Evolutionary conservation across 1,140 invertebrate genomes (phyloP).

Genomic region (Drosophila pandora): DNA sequence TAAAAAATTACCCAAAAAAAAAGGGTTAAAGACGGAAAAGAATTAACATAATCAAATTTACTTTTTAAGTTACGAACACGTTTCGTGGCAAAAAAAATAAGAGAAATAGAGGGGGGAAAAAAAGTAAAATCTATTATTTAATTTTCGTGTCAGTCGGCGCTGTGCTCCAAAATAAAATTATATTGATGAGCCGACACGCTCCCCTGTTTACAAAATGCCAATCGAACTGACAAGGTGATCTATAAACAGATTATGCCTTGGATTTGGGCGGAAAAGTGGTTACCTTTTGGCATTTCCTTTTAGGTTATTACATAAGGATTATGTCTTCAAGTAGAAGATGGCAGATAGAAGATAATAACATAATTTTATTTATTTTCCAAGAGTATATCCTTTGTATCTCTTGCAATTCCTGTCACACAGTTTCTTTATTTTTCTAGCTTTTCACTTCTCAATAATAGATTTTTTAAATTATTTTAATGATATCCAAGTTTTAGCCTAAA

Average conservation of each 20-base stretch:
- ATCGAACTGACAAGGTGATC: slow-evolving; percentile 8
- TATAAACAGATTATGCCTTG: slow-evolving; percentile 23
- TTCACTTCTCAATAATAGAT: no score
- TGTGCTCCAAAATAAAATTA: slow-evolving; percentile 27
- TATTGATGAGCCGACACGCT: slow-evolving; percentile 19
- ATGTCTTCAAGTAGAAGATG: no score
- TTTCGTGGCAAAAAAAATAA: slow-evolving; percentile 16
- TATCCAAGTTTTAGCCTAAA: neutral
- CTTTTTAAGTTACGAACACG: slow-evolving; percentile 34
- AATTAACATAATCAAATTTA: slow-evolving; percentile 68
- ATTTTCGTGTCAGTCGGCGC: slow-evolving; percentile 49
- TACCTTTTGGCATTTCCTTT: neutral
- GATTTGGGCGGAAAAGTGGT: neutral
- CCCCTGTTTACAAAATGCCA: slow-evolving; percentile 30
- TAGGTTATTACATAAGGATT: no score
- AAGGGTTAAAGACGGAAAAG: slow-evolving; percentile 13
- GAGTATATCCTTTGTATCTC: no score
- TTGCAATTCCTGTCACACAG: neutral
- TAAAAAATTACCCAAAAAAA: slow-evolving; percentile 3
- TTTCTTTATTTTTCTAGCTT: neutral
- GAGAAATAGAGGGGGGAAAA: neutral
- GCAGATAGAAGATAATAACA: no score
- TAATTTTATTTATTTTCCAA: no score
- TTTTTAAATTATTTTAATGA: no score
- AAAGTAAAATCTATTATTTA: slow-evolving; percentile 55